phyloP scores from a whole-genome alignment of 2,113 vertebrate genomes.

The Pimephales promelas region DNA sequence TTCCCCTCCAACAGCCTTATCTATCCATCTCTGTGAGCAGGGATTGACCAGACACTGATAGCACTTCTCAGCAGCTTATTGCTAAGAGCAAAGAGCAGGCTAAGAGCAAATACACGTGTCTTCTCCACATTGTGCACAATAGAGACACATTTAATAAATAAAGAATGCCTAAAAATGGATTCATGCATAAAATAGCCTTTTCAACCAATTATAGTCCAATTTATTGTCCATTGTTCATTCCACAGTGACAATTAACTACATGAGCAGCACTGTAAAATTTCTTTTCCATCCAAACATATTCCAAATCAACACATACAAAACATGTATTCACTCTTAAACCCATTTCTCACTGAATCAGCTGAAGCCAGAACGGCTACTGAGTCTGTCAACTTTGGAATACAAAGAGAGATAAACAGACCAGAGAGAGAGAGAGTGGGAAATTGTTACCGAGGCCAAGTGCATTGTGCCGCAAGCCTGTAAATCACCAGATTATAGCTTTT shows the following conservation, averaged over 20 bases:
- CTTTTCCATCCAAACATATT: not conserved
- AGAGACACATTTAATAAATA: conserved; percentile 19
- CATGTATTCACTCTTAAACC: conserved; percentile 28
- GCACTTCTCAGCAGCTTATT: conserved; percentile 49
- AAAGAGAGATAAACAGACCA: conserved; percentile 62
- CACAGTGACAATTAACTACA: not conserved
- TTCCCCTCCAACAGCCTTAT: conserved; percentile 51
- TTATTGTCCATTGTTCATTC: conserved; percentile 17
- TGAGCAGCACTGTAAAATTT: not conserved
- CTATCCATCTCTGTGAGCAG: conserved; percentile 71
- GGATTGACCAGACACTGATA: conserved; percentile 56
- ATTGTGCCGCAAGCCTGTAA: conserved; percentile 67
- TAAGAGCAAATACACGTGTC: conserved; percentile 24
- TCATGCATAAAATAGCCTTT: not conserved
- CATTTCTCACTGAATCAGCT: conserved; percentile 59
- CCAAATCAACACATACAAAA: not conserved
- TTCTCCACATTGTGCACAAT: not conserved
- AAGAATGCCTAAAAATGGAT: conserved; percentile 7
- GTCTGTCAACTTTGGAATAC: conserved; percentile 66
- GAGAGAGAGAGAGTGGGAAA: conserved; percentile 51
- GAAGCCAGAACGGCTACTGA: conserved; percentile 66
- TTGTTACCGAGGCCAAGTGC: conserved; percentile 34
- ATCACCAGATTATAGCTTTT: conserved; percentile 81
- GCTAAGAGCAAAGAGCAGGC: conserved; percentile 23
- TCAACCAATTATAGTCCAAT: not conserved